These are phyloP conservation scores for Cenopis cana DNA, from an alignment of 2,888 invertebrate species.

Conservation along the genomic window DNA sequence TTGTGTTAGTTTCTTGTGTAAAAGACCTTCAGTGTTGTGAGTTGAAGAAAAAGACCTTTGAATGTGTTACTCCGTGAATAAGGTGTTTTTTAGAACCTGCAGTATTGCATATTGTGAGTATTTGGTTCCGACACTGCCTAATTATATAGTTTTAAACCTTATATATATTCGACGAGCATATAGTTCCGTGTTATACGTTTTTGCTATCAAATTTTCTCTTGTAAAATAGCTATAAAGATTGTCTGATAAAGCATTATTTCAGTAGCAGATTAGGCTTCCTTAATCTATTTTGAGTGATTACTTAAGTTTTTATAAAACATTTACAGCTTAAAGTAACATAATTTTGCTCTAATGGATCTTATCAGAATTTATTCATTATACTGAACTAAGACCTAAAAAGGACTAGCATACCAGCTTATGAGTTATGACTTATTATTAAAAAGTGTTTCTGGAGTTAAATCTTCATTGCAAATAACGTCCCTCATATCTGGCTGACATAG, in stretches of 20 bases:
- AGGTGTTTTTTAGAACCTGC: slow-evolving; percentile 31
- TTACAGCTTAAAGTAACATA: too few species aligned
- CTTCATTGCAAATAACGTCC: too few species aligned
- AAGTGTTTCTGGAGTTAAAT: too few species aligned
- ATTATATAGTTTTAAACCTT: not conserved
- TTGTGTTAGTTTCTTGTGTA: slow-evolving; percentile 26
- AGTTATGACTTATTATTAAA: too few species aligned
- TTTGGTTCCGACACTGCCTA: not conserved
- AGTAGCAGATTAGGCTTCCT: not conserved
- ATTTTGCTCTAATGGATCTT: too few species aligned
- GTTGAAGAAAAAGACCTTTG: slow-evolving; percentile 37
- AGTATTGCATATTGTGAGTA: slow-evolving; percentile 40
- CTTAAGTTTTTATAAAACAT: not conserved
- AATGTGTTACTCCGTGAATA: slow-evolving; percentile 38
- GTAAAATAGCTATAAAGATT: slow-evolving; percentile 1
- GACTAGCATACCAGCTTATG: too few species aligned
- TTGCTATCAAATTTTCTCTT: not conserved
- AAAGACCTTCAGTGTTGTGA: slow-evolving; percentile 33
- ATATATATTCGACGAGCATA: not conserved
- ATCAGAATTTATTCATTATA: too few species aligned
- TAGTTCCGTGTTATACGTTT: not conserved
- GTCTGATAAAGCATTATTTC: not conserved
- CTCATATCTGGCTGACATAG: too few species aligned
- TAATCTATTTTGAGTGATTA: not conserved
- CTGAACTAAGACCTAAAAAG: too few species aligned